phyloP scores from a whole-genome alignment of 2,113 vertebrate genomes.

The Dasypus novemcinctus region DNA sequence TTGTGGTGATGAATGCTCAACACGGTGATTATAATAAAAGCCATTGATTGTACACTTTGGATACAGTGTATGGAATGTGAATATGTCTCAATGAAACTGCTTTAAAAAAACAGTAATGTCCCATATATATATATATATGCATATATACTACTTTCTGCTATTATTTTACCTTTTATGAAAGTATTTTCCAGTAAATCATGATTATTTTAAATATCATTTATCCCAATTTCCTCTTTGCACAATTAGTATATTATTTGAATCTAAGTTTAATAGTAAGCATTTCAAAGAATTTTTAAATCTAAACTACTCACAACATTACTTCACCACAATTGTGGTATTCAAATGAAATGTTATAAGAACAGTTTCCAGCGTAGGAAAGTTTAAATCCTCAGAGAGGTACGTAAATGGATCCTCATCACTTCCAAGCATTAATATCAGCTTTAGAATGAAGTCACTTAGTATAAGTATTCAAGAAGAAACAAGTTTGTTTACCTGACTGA shows the following conservation, averaged over 20 bases:
- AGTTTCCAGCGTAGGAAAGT: not conserved
- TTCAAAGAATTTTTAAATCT: slow-evolving; percentile 38
- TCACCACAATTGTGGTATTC: slow-evolving; percentile 1
- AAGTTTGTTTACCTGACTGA: not conserved
- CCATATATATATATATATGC: too few species aligned
- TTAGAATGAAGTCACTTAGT: not conserved
- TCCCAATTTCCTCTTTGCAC: not conserved
- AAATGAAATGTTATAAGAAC: not conserved
- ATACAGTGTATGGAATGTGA: too few species aligned
- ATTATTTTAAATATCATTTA: not conserved
- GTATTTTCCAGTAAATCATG: not conserved
- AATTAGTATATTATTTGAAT: not conserved
- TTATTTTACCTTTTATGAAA: slow-evolving; percentile 10
- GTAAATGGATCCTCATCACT: not conserved
- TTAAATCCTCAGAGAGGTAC: not conserved
- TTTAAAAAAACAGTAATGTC: too few species aligned
- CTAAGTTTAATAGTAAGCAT: slow-evolving; percentile 33
- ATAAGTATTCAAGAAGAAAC: not conserved
- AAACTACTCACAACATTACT: not conserved
- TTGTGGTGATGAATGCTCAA: too few species aligned
- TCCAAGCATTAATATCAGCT: not conserved
- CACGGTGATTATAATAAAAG: too few species aligned
- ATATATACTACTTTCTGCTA: not conserved
- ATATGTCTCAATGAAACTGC: too few species aligned
- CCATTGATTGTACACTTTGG: too few species aligned